Conservation (phyloP, 2,888 invertebrate species). For the Leptinotarsa haldemani region DNA sequence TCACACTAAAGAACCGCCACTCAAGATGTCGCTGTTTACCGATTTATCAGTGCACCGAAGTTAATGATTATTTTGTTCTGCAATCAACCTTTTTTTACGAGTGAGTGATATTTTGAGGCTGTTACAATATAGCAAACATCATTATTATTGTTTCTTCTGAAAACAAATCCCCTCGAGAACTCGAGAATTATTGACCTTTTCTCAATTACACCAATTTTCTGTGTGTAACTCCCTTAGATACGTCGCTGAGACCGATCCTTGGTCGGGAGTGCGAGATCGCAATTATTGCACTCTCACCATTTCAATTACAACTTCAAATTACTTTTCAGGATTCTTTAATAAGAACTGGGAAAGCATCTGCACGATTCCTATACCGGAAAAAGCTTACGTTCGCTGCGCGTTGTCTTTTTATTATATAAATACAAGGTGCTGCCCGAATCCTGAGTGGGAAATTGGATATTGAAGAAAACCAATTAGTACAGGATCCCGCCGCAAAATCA, state of each 20-base stretch:
- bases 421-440: conserved; percentile 40
- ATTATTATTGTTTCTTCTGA: too few species aligned
- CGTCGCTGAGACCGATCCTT: conserved; percentile 43
- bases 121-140: too few species aligned
- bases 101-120: too few species aligned
- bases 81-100: too few species aligned
- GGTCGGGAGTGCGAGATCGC: conserved; percentile 53
- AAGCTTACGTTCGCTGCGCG: conserved; percentile 41
- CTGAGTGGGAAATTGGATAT: conserved; percentile 2
- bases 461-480: not conserved
- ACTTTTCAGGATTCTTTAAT: conserved; percentile 67
- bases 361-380: conserved; percentile 50
- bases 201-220: too few species aligned
- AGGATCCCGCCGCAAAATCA: too few species aligned
- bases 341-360: conserved; percentile 57
- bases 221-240: conserved; percentile 2
- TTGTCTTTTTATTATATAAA: conserved; percentile 43
- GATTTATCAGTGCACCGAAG: too few species aligned
- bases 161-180: too few species aligned
- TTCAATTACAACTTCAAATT: conserved; percentile 68
- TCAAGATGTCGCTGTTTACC: too few species aligned
- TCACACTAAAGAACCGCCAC: too few species aligned
- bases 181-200: too few species aligned
- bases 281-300: conserved; percentile 67
- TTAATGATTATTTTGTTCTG: too few species aligned